Evolutionary conservation across 2,888 invertebrate genomes (phyloP).

Genomic region (Arge pagana): DNA sequence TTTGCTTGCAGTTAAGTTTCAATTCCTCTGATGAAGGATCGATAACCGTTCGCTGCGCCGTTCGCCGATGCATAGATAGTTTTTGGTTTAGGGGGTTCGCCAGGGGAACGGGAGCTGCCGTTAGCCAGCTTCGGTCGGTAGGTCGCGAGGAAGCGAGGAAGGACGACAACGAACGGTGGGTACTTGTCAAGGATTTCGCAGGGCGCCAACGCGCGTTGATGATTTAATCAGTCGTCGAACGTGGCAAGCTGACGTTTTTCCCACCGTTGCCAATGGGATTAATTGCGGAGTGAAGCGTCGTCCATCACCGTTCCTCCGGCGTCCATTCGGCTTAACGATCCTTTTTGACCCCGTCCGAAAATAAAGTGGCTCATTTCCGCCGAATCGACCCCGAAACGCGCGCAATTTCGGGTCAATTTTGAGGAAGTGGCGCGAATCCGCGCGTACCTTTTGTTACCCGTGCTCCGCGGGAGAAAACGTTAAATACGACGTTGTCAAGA

Average conservation of each 20-base stretch:
- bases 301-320: conserved; percentile 13
- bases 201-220: conserved; percentile 12
- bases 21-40: conserved; percentile 12
- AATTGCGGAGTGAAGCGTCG: conserved; percentile 17
- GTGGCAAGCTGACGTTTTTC: conserved; percentile 18
- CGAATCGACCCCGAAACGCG: too few species aligned
- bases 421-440: background rate
- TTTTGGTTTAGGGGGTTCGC: too few species aligned
- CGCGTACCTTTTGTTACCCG: background rate
- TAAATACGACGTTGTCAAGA: background rate
- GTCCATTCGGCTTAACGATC: conserved; percentile 2
- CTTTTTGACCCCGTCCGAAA: conserved; percentile 13
- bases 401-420: background rate
- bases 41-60: conserved; percentile 2
- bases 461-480: background rate
- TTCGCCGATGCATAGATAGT: background rate
- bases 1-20: conserved; percentile 6
- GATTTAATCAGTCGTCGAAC: conserved; percentile 17
- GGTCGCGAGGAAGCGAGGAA: background rate
- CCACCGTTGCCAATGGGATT: conserved; percentile 20
- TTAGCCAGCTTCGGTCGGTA: background rate
- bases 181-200: too few species aligned
- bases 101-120: background rate
- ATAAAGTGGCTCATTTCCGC: conserved; percentile 1
- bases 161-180: background rate